phyloP scores from a whole-genome alignment of 2,888 invertebrate genomes.

The Cerastis rubricosa region DNA sequence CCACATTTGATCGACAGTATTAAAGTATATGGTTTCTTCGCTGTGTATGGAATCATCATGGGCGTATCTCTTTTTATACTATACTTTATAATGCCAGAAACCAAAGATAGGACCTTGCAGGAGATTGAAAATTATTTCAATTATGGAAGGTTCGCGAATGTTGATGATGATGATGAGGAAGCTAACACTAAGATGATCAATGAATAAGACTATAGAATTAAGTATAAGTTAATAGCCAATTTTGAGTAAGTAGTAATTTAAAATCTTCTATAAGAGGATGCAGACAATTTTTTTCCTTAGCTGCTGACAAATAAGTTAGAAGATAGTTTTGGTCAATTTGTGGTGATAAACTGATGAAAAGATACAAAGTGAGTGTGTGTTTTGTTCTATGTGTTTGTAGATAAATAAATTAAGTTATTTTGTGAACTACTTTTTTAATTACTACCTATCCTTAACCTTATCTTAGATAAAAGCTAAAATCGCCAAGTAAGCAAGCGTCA shows the following conservation, averaged over 20 bases:
- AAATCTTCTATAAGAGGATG: neutral
- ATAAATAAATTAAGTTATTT: slow-evolving; percentile 3
- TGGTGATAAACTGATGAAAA: neutral
- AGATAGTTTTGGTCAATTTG: slow-evolving; percentile 5
- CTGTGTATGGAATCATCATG: slow-evolving; percentile 73
- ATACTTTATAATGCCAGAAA: slow-evolving; percentile 71
- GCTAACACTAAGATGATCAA: slow-evolving; percentile 56
- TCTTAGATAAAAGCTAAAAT: no score
- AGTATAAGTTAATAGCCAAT: neutral
- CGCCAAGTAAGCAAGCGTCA: no score
- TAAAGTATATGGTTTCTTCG: slow-evolving; percentile 79
- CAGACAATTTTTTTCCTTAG: neutral
- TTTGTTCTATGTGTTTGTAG: neutral
- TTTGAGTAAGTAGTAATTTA: neutral
- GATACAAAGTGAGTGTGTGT: slow-evolving; percentile 1
- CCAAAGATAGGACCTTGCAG: slow-evolving; percentile 71
- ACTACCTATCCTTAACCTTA: no score
- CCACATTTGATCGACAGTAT: slow-evolving; percentile 70
- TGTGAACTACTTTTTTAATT: neutral
- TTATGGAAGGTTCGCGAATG: slow-evolving; percentile 68
- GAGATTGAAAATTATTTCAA: slow-evolving; percentile 73
- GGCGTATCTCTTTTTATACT: slow-evolving; percentile 57
- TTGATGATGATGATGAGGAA: slow-evolving; percentile 65
- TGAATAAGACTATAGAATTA: slow-evolving; percentile 16
- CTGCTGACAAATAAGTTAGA: neutral